Evolutionary conservation across 2,888 invertebrate species (phyloP).

Genomic region (Heliconius hortense): DNA sequence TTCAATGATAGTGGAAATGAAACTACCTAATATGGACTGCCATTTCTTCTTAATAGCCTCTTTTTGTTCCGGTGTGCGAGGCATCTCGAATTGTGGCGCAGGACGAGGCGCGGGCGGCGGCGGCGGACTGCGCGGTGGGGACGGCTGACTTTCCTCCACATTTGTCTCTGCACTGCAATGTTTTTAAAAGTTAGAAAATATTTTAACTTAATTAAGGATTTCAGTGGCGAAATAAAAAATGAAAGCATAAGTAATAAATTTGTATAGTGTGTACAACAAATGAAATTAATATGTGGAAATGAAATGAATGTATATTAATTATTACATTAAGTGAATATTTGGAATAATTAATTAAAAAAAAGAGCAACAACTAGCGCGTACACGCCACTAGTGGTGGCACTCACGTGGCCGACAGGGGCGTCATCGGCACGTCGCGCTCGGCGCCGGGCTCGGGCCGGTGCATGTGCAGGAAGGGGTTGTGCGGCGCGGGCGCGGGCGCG

Average conservation of each 20-base stretch:
- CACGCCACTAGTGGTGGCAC: too few species aligned
- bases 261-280: background rate
- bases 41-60: conserved; percentile 91
- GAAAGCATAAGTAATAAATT: background rate
- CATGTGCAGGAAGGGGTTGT: conserved; percentile 82
- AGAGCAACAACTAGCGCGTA: too few species aligned
- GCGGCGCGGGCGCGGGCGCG: conserved; percentile 77
- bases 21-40: conserved; percentile 89
- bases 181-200: background rate
- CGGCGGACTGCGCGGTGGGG: conserved; percentile 45
- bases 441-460: conserved; percentile 68
- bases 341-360: too few species aligned
- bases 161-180: conserved; percentile 32
- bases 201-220: background rate
- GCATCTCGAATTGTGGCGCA: conserved; percentile 74
- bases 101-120: conserved; percentile 50
- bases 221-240: background rate
- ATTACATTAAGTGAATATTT: too few species aligned
- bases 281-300: too few species aligned
- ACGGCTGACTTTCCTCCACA: conserved; percentile 36
- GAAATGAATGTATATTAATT: too few species aligned
- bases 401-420: conserved; percentile 59
- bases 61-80: conserved; percentile 87
- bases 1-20: too few species aligned
- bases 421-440: conserved; percentile 69